Evolutionary conservation across 1,140 invertebrate species (phyloP), one percentile per base, ranked within the genome.

Genomic region (Drosophila ficusphila): DNA sequence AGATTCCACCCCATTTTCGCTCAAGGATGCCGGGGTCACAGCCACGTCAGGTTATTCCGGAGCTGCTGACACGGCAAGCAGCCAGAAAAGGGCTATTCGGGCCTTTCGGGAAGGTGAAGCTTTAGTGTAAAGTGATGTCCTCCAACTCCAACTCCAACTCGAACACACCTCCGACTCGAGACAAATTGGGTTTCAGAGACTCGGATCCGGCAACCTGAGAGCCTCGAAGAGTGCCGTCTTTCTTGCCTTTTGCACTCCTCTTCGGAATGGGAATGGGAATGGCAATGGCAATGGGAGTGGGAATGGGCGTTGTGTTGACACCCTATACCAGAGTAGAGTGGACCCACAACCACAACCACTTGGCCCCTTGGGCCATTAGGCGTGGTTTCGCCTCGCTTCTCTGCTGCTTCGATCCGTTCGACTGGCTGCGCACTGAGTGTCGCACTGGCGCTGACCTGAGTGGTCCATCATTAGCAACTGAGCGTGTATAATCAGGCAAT

Each of bases 401-500:
- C 21, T 14, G 2, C n/a, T n/a, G 29, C 11, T 11, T n/a, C 3
- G 18, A 21, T 12, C 18, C 3, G 0, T 18, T 41, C 36, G 33
- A 11, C 5, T 27, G 29, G 23, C 23, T 52, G n/a, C n/a, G n/a
- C n/a, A n/a, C 38, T n/a, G 9, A 16, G 5, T n/a, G 41, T 7
- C 18, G 25, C n/a, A 11, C 39, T 31, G 39, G 4, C 8, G 12
- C 4, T 6, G 5, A 34, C 4, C n/a, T 4, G n/a, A 18, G 33
- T 38, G 33, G 14, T 11, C 38, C 74, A 57, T 77, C 65, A 76
- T 76, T 77, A 76, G 44, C 49, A 72, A 46, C 33, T 33, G 38
- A 49, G 33, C 31, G 38, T 61, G 16, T 52, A 73, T 68, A 79
- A 74, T 79, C 48, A 62, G 44, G 51, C 76, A 54, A 61, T 62